Conservation (phyloP, 2,797 vertebrate genomes). For the Eleutherodactylus coqui region DNA sequence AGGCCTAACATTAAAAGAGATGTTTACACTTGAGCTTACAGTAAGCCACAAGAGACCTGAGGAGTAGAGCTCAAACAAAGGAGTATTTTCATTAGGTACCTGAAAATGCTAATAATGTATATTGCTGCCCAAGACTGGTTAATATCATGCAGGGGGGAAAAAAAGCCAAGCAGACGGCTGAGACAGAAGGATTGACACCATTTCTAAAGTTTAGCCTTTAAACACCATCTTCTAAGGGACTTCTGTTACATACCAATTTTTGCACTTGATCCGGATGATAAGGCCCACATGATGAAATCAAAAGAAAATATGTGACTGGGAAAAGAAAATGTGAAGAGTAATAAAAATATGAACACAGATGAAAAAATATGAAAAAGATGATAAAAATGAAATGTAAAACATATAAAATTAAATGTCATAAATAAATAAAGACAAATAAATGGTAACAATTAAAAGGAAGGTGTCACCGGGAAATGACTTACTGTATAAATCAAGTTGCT, state of each 20-base stretch:
- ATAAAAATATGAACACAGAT: slow-evolving; percentile 51
- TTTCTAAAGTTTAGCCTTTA: slow-evolving; percentile 16
- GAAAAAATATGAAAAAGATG: neutral
- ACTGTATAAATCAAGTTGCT: no score
- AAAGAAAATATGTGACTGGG: slow-evolving; percentile 62
- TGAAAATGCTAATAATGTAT: slow-evolving; percentile 38
- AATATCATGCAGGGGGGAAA: slow-evolving; percentile 10
- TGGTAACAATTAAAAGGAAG: neutral
- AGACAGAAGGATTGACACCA: neutral
- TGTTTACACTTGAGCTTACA: slow-evolving; percentile 48
- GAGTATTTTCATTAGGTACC: slow-evolving; percentile 36
- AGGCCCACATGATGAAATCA: slow-evolving; percentile 59
- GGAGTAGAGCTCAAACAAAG: slow-evolving; percentile 29
- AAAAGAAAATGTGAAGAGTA: slow-evolving; percentile 56
- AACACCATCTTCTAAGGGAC: slow-evolving; percentile 2
- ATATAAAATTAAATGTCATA: neutral
- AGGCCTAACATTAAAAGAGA: slow-evolving; percentile 18
- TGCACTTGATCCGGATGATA: slow-evolving; percentile 54
- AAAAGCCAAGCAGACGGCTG: neutral
- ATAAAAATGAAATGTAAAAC: neutral
- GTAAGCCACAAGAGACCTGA: slow-evolving; percentile 24
- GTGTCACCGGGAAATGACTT: no score
- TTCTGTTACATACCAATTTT: slow-evolving; percentile 55
- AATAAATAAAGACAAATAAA: neutral
- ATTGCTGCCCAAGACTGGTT: neutral